Conservation (phyloP, 2,888 invertebrate genomes). For the Oscheius sp. region DNA sequence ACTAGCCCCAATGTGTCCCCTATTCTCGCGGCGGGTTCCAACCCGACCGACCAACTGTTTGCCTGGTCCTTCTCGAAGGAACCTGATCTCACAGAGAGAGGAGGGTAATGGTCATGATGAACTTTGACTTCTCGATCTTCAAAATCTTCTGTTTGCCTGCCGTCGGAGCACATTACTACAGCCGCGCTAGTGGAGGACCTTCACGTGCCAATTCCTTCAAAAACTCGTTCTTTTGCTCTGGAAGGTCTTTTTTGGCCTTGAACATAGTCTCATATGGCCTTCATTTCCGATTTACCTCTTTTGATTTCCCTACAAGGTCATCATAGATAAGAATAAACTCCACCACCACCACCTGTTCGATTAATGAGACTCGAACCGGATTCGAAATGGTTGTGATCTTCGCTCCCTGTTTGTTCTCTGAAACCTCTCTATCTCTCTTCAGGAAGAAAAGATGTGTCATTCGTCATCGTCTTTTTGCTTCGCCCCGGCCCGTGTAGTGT, state of each 20-base stretch:
- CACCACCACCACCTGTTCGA: background rate
- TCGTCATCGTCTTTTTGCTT: too few species aligned
- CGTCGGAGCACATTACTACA: background rate
- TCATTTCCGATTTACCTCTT: background rate
- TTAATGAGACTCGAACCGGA: background rate
- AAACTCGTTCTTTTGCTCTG: too few species aligned
- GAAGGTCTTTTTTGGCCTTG: too few species aligned
- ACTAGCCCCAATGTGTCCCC: background rate
- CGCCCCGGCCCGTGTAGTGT: too few species aligned
- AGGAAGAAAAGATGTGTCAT: too few species aligned
- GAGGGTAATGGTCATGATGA: background rate
- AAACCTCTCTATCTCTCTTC: background rate
- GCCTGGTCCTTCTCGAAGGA: background rate
- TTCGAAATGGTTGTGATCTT: background rate
- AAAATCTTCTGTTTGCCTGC: background rate
- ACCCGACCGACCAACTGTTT: background rate
- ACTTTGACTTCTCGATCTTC: background rate
- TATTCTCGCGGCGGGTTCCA: background rate
- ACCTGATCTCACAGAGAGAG: background rate
- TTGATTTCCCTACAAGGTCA: background rate
- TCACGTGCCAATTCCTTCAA: too few species aligned
- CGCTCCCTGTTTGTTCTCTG: conserved; percentile 5
- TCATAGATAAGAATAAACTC: background rate
- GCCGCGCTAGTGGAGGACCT: background rate
- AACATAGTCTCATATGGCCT: too few species aligned